These are phyloP conservation scores for Rhagophthalmus giganteus DNA, from an alignment of 2,888 invertebrate species.

Conservation along the genomic window DNA sequence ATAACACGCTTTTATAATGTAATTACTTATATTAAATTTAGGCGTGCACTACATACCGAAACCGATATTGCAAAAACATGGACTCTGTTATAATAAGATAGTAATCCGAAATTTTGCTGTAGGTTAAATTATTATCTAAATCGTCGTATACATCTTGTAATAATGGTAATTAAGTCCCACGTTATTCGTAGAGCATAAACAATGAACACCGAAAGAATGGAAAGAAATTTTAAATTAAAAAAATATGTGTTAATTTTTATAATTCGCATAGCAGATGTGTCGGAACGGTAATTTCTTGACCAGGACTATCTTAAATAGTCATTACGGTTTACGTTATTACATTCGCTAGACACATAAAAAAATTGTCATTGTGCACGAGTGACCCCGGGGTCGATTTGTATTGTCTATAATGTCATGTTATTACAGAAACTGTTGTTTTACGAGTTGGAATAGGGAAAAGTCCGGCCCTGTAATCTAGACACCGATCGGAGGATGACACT, in stretches of 20 bases:
- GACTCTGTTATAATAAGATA: not conserved
- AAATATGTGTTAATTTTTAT: too few species aligned
- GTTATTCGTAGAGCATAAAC: not conserved
- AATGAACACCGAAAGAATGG: too few species aligned
- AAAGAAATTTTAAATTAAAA: too few species aligned
- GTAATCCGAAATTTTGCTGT: not conserved
- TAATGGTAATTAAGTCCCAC: not conserved
- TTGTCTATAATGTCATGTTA: slow-evolving; percentile 45
- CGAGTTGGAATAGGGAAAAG: slow-evolving; percentile 37
- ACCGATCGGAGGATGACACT: slow-evolving; percentile 39
- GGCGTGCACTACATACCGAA: not conserved
- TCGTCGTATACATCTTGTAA: not conserved
- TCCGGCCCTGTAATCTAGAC: slow-evolving; percentile 44
- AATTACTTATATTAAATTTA: not conserved
- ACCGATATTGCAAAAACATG: not conserved
- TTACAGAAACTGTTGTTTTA: slow-evolving; percentile 47
- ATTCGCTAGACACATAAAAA: slow-evolving; percentile 18
- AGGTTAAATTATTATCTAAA: not conserved
- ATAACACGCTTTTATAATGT: too few species aligned
- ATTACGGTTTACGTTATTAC: slow-evolving; percentile 15
- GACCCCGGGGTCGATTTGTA: slow-evolving; percentile 42
- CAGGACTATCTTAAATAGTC: slow-evolving; percentile 2
- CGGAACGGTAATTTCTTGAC: too few species aligned
- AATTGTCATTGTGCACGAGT: slow-evolving; percentile 34
- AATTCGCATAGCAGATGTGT: too few species aligned